Evolutionary conservation across 2,888 invertebrate genomes (phyloP).

Genomic region (Oxyteleia sp.): DNA sequence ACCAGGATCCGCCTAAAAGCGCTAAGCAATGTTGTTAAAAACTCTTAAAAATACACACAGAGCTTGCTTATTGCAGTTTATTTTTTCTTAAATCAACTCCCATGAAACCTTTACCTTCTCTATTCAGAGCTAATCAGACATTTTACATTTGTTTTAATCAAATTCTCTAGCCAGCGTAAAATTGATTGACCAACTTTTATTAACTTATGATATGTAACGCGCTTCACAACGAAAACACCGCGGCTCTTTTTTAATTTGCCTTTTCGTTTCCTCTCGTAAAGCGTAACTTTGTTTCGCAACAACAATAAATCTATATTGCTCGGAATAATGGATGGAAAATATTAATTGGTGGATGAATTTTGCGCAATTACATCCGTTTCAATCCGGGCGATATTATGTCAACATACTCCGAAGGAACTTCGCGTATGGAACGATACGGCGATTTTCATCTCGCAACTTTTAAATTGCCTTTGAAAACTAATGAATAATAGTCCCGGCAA

Average conservation of each 20-base stretch:
- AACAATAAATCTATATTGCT: background rate
- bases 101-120: background rate
- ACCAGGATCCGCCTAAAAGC: too few relatives aligned
- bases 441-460: slow-evolving; percentile 48
- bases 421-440: slow-evolving; percentile 2
- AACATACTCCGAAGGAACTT: slow-evolving; percentile 5
- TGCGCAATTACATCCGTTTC: slow-evolving; percentile 1
- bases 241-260: background rate
- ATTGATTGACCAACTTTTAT: background rate
- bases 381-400: slow-evolving; percentile 3
- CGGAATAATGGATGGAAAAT: background rate
- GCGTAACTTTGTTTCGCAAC: background rate
- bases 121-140: background rate
- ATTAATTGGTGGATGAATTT: background rate
- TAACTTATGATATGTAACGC: background rate
- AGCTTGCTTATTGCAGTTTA: too few relatives aligned
- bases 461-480: slow-evolving; percentile 47
- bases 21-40: too few relatives aligned
- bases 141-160: slow-evolving; percentile 3
- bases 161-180: background rate
- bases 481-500: slow-evolving; percentile 55
- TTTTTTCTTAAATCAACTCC: too few relatives aligned
- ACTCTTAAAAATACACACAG: background rate
- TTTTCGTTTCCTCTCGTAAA: background rate
- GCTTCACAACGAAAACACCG: background rate